A percentile compares a stretch with the other conserved stretches of the same genome.
Conservation (phyloP, 92 coral and sea anemone genomes). For the Siderastrea siderea region DNA sequence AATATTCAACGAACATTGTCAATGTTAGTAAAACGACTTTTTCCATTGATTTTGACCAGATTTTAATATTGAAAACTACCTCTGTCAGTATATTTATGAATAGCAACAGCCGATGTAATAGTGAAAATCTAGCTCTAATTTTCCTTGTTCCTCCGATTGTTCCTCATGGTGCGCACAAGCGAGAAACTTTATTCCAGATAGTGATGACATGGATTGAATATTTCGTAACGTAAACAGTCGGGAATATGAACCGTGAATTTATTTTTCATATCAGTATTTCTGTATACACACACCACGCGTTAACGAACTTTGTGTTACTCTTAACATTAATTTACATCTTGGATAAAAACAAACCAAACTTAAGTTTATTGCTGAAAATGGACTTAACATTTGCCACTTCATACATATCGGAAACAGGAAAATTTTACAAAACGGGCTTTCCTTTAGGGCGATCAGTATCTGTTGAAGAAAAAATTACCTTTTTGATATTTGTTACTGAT, state of each 20-base stretch:
- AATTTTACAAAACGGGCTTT: not conserved
- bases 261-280: not conserved
- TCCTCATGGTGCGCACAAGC: not conserved
- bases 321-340: not conserved
- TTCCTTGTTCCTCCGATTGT: too few species aligned
- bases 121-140: too few species aligned
- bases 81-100: not conserved
- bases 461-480: not conserved
- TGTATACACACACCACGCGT: too few species aligned
- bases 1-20: not conserved
- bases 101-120: too few species aligned
- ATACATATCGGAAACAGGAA: not conserved
- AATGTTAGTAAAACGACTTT: not conserved
- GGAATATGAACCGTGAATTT: not conserved
- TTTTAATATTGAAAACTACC: not conserved
- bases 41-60: not conserved
- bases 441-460: not conserved
- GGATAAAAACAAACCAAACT: not conserved
- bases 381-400: not conserved
- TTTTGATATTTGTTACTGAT: not conserved
- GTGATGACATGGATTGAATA: not conserved
- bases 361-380: not conserved
- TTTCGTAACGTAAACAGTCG: not conserved
- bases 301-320: too few species aligned
- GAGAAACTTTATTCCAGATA: constrained; percentile 1